Evolutionary conservation across 2,888 invertebrate genomes (phyloP).

Genomic region (Pyrrhia umbra): DNA sequence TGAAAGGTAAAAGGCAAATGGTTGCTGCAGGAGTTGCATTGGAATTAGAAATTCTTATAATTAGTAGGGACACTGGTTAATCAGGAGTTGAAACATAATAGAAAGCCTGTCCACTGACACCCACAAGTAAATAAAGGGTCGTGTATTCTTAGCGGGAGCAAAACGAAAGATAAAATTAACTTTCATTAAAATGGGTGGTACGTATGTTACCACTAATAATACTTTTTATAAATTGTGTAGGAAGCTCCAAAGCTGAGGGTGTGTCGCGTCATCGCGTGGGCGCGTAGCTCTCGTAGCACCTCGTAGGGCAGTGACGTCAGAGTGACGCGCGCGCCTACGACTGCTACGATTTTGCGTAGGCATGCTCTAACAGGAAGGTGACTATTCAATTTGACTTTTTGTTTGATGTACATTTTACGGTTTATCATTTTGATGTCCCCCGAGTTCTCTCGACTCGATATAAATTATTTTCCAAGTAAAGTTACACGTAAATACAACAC

Average conservation of each 20-base stretch:
- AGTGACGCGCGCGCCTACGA: slow-evolving; percentile 69
- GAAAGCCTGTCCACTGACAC: neutral
- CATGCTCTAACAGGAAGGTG: slow-evolving; percentile 34
- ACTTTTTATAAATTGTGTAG: slow-evolving; percentile 30
- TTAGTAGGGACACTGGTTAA: too few species aligned
- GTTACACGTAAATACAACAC: slow-evolving; percentile 22
- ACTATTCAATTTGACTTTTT: slow-evolving; percentile 35
- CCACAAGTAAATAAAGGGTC: neutral
- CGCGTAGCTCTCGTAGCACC: slow-evolving; percentile 69
- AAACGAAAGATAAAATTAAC: slow-evolving; percentile 13
- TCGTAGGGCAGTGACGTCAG: slow-evolving; percentile 78
- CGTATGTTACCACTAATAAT: slow-evolving; percentile 13
- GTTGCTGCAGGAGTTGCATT: too few species aligned
- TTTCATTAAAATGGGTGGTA: slow-evolving; percentile 22
- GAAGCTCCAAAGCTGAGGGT: slow-evolving; percentile 44
- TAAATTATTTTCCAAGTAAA: slow-evolving; percentile 16
- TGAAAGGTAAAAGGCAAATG: too few species aligned
- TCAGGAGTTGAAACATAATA: too few species aligned
- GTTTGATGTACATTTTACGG: slow-evolving; percentile 8
- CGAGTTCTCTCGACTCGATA: neutral
- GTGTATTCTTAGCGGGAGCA: neutral
- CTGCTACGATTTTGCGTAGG: slow-evolving; percentile 70
- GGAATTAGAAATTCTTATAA: too few species aligned
- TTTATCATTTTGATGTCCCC: neutral
- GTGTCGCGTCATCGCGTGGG: slow-evolving; percentile 56